Percentiles rank a stretch among this genome's conserved stretches.
These are phyloP conservation scores for Lycaena phlaeas DNA, from an alignment of 2,888 invertebrate species.

Conservation along the genomic window DNA sequence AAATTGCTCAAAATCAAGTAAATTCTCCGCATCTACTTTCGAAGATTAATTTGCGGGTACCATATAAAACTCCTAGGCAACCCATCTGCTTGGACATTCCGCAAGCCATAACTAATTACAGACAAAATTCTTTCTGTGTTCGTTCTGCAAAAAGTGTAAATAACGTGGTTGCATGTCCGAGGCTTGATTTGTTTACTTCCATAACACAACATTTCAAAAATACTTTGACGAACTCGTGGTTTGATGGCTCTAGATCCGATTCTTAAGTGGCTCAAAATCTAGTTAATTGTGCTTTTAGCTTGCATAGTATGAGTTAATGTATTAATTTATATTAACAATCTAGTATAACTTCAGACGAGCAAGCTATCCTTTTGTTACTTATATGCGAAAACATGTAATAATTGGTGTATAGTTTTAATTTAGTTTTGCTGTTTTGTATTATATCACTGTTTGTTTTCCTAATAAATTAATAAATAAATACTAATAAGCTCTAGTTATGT, in stretches of 20 bases:
- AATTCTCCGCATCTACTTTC: not conserved
- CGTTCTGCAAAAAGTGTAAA: not conserved
- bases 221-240: not conserved
- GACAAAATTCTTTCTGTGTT: slow-evolving; percentile 11
- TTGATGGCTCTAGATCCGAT: not conserved
- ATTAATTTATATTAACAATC: no score
- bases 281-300: no score
- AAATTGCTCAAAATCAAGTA: not conserved
- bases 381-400: no score
- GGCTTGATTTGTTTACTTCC: not conserved
- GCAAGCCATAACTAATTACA: not conserved
- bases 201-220: not conserved
- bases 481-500: no score
- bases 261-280: not conserved
- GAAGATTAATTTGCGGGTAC: not conserved
- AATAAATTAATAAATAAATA: no score
- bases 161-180: not conserved
- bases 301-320: no score
- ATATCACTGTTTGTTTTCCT: no score
- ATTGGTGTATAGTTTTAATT: no score
- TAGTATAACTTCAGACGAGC: no score
- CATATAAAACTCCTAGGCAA: not conserved
- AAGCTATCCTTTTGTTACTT: no score
- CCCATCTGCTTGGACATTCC: not conserved
- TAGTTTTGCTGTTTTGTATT: no score